A percentile compares a stretch with the other conserved stretches of the same genome.
Evolutionary conservation across 2,888 invertebrate species (phyloP).

Genomic region (Drosophila testacea): DNA sequence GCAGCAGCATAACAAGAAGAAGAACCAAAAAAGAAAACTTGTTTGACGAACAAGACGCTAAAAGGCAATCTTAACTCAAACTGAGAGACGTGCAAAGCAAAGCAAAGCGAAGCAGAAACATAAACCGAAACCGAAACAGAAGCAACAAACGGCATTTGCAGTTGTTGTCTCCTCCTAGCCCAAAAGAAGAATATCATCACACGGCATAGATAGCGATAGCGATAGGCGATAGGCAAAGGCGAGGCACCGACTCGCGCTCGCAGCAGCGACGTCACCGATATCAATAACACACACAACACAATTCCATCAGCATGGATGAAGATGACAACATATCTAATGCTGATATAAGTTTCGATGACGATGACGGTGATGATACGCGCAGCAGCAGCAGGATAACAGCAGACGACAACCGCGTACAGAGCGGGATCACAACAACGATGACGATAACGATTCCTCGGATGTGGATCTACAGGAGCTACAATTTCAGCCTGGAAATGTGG

Average conservation of each 20-base stretch:
- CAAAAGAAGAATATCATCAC: constrained; percentile 46
- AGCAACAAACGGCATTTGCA: constrained; percentile 59
- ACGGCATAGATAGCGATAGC: constrained; percentile 33
- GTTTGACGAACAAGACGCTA: constrained; percentile 68
- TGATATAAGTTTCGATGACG: constrained; percentile 75
- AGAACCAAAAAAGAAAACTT: constrained; percentile 74
- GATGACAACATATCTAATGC: constrained; percentile 81
- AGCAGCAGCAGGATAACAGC: constrained; percentile 16
- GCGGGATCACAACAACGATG: constrained; percentile 2
- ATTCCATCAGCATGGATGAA: constrained; percentile 77
- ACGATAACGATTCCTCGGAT: constrained; percentile 44
- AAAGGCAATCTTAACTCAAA: constrained; percentile 60
- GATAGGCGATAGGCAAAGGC: constrained; percentile 31
- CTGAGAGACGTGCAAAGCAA: constrained; percentile 54
- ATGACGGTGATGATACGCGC: constrained; percentile 54
- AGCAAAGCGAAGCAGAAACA: constrained; percentile 39
- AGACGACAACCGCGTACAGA: constrained; percentile 13
- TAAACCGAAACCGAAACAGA: constrained; percentile 41
- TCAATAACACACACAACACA: constrained; percentile 45
- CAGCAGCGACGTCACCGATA: constrained; percentile 69
- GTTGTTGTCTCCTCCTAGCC: constrained; percentile 46
- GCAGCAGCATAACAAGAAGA: constrained; percentile 50
- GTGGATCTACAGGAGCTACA: constrained; percentile 58
- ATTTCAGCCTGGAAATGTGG: constrained; percentile 46
- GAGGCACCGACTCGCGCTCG: constrained; percentile 30